Evolutionary conservation across 2,113 vertebrate species (phyloP), one percentile per base, ranked within the genome.

Genomic region (Noturus placidus): DNA sequence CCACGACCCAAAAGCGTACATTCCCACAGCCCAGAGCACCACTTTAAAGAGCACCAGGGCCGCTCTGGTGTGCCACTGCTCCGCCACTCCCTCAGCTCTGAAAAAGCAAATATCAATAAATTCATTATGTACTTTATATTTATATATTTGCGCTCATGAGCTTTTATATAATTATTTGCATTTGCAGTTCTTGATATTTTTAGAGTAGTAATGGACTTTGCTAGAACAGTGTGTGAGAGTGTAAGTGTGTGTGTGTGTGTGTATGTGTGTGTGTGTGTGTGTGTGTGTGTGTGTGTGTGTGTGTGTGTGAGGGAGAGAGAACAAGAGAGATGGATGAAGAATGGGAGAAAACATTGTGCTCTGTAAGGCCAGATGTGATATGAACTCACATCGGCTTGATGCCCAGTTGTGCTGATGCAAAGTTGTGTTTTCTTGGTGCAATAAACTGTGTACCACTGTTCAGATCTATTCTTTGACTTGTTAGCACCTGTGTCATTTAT

Each of bases 111-210:
- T 94, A 95, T 95, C 95, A 95, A 94, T 95, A 96, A 93, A 95
- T 95, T 95, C 94, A 95, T 95, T 95, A 95, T 94, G 92, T 91
- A 93, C 89, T 95, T 95, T 95, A 94, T 95, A 94, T 93, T 94
- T 93, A 94, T 95, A 94, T 93, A 95, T 95, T 94, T 95, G 93
- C 93, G 91, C 92, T 92, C 90, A 90, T 91, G 92, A 92, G 93
- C 92, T 93, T 93, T 85, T 91, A 89, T 87, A 88, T 88, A 90
- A 87, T 87, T 52, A 85, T 87, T 88, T 88, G 56, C 87, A 87
- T 87, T 88, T 84, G 83, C 69, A 89, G 82, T 72, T 88, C 38
- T 80, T 92, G 77, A 77, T 94, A 94, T 94, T 94, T 93, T 93
- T 94, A 93, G 92, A 90, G 67, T 33, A 7, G 88, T 92, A 90